These are phyloP conservation scores for Temnothorax rugatulus DNA, from an alignment of 2,888 invertebrate species.

Conservation along the genomic window DNA sequence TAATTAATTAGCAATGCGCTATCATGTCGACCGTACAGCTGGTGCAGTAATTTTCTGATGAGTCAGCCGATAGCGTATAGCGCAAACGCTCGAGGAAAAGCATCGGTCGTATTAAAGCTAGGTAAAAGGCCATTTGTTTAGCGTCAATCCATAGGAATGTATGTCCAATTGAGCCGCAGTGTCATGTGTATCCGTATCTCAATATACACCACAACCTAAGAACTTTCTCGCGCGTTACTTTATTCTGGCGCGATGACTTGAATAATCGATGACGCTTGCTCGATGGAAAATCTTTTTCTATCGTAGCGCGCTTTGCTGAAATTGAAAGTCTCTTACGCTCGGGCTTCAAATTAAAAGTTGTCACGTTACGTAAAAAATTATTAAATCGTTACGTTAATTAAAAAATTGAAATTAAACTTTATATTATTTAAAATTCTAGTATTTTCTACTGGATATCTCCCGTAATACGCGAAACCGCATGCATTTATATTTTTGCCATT, in stretches of 20 bases:
- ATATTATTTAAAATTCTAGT: neutral
- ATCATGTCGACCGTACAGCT: constrained; percentile 62
- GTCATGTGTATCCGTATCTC: constrained; percentile 35
- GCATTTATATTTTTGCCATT: constrained; percentile 20
- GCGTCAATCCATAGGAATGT: constrained; percentile 59
- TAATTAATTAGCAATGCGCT: constrained; percentile 72
- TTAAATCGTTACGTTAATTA: constrained; percentile 24
- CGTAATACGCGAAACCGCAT: neutral
- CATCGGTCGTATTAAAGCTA: constrained; percentile 60
- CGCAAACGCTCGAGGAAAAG: constrained; percentile 59
- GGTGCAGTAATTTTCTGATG: constrained; percentile 69
- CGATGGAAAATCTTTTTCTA: neutral
- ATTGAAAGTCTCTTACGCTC: neutral
- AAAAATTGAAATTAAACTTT: constrained; percentile 8
- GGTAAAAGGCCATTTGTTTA: constrained; percentile 59
- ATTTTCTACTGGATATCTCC: neutral
- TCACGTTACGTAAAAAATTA: constrained; percentile 14
- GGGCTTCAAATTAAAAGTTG: neutral
- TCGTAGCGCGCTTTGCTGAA: neutral
- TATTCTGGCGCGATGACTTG: constrained; percentile 7
- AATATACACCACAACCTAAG: constrained; percentile 26
- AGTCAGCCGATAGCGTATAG: constrained; percentile 63
- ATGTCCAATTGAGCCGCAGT: constrained; percentile 47
- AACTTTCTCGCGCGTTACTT: constrained; percentile 12
- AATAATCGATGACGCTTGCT: neutral